Evolutionary conservation across 1,140 invertebrate genomes (phyloP).

Genomic region (Armadillidium nasatum): DNA sequence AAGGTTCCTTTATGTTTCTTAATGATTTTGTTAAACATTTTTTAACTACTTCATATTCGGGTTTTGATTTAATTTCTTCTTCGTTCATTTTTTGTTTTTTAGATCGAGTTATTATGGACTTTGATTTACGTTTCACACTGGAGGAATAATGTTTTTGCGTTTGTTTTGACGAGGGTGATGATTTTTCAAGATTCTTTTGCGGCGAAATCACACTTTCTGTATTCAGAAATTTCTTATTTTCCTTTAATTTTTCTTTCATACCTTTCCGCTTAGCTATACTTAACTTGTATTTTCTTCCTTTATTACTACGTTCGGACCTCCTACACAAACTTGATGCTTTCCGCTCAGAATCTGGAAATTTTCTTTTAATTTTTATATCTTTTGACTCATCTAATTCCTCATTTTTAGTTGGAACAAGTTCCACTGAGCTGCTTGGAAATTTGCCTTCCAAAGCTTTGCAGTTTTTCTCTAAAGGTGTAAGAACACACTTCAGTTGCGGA

Average conservation of each 20-base stretch:
- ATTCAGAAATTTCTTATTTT: neutral
- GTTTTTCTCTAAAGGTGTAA: constrained; percentile 2
- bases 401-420: neutral
- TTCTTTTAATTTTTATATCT: neutral
- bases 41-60: neutral
- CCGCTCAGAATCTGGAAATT: neutral
- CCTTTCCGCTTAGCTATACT: neutral
- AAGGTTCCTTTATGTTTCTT: neutral
- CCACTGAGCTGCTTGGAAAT: neutral
- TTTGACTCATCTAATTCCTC: neutral
- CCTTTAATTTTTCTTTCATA: neutral
- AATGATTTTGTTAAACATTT: neutral
- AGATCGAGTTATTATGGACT: constrained; percentile 24
- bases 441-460: neutral
- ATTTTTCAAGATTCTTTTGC: neutral
- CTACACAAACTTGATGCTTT: neutral
- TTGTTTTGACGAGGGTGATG: neutral
- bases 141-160: neutral
- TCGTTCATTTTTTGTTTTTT: constrained; percentile 21
- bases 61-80: neutral
- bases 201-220: neutral
- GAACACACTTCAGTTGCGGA: neutral
- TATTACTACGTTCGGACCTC: neutral
- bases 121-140: constrained; percentile 4
- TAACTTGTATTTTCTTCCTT: constrained; percentile 1